Conservation (phyloP, 2,888 invertebrate genomes). For the Amphipoea oculea region DNA sequence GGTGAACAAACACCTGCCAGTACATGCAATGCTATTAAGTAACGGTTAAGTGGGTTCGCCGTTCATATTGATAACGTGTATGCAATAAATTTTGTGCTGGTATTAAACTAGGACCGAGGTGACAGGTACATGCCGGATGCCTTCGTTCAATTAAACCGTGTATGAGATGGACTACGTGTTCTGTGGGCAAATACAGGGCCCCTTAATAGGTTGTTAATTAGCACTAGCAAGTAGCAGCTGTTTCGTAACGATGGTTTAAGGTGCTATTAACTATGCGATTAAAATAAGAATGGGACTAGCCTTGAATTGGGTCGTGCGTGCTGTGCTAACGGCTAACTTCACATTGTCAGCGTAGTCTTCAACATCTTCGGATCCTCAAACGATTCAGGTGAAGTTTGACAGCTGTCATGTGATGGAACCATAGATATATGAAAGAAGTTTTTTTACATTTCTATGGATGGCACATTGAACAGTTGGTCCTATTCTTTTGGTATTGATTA, state of each 20-base stretch:
- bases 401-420: too few relatives aligned
- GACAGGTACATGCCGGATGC: conserved; percentile 60
- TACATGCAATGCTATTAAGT: conserved; percentile 53
- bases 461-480: not conserved
- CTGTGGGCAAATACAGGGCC: conserved; percentile 21
- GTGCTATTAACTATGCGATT: not conserved
- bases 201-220: conserved; percentile 28
- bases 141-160: conserved; percentile 44
- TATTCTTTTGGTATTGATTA: not conserved
- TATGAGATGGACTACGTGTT: conserved; percentile 45
- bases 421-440: too few relatives aligned
- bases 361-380: conserved; percentile 13
- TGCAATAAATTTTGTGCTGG: conserved; percentile 47
- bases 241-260: not conserved
- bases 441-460: too few relatives aligned
- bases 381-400: not conserved
- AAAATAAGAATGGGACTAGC: conserved; percentile 6
- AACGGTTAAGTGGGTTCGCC: conserved; percentile 57
- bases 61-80: conserved; percentile 56
- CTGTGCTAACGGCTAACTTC: not conserved
- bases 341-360: not conserved
- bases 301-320: not conserved
- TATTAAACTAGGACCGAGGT: conserved; percentile 46
- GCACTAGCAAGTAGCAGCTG: conserved; percentile 36
- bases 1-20: conserved; percentile 63